Base-by-base conservation (phyloP, 2,888 invertebrate species). In the Cantharis rustica region DNA sequence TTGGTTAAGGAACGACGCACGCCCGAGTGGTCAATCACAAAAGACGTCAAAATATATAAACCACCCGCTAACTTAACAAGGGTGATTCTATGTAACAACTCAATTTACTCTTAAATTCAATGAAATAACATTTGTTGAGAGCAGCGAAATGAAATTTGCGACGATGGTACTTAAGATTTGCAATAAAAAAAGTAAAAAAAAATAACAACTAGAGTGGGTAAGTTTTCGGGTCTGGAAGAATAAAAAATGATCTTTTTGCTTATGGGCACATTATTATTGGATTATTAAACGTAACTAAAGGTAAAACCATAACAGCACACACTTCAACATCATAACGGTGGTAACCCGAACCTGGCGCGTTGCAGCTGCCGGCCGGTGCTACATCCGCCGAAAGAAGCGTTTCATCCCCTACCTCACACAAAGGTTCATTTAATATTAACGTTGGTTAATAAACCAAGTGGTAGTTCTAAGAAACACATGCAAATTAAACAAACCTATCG, bases 11-110 rank as follows among this genome's bases (percentile, higher is more conserved):
- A 15, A 17, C 61, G 20, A 62, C 27, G 15, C 16, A 82, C 81
- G 82, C 82, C 80, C 79, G 79, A 79, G 69, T 82, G 83, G 83
- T 82, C 81, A 83, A 81, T 80, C 82, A 83, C 76, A 82, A 79
- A 73, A 73, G 77, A 78, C 81, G 82, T 83, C 82, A 80, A 77
- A 80, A 80, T 77, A 79, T 78, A 81, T 82, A 72, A 81, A 80
- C 79, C 80, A 68, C 80, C 79, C 71, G 76, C 79, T 68, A 73
- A 70, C 69, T 73, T 79, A 76, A 80, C 75, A 72, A 74, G 79
- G 76, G 79, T 66, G 64, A 80, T 77, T 75, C 79, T 77, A 73
- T 69, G 76, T 72, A 82, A 84, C 82, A 82, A 82, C 83, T 81
- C 82, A 83, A 83, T 83, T 84, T 81, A 77, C 69, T 61, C 68